Evolutionary conservation across 2,888 invertebrate genomes (phyloP).

Genomic region (Axea sp.): DNA sequence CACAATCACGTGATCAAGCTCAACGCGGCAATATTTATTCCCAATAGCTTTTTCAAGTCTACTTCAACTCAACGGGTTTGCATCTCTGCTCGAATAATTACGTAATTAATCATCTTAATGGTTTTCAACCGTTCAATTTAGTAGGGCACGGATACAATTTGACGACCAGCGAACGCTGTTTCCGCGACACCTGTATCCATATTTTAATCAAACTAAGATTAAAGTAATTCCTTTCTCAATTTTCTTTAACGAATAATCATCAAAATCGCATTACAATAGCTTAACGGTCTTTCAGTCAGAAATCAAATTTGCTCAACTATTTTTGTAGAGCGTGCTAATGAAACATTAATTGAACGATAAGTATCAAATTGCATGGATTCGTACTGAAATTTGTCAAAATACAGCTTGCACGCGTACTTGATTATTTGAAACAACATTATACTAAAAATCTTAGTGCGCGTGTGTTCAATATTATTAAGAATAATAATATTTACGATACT

Average conservation of each 20-base stretch:
- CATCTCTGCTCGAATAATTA: slow-evolving; percentile 51
- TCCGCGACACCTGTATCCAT: slow-evolving; percentile 50
- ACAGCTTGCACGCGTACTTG: too few relatives aligned
- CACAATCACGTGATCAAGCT: slow-evolving; percentile 13
- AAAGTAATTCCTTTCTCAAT: slow-evolving; percentile 32
- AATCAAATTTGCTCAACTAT: too few relatives aligned
- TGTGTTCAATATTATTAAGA: too few relatives aligned
- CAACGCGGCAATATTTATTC: slow-evolving; percentile 43
- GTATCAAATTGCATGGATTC: too few relatives aligned
- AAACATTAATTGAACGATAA: too few relatives aligned
- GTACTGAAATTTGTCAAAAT: too few relatives aligned
- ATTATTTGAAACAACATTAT: too few relatives aligned
- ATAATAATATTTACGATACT: too few relatives aligned
- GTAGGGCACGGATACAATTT: slow-evolving; percentile 38
- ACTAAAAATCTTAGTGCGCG: too few relatives aligned
- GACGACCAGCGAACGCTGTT: slow-evolving; percentile 18
- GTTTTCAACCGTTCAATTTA: slow-evolving; percentile 47
- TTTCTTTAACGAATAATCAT: slow-evolving; percentile 44
- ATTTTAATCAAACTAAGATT: slow-evolving; percentile 51
- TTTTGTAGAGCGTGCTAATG: too few relatives aligned
- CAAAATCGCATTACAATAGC: background rate
- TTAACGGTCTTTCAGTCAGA: background rate
- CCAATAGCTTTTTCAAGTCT: slow-evolving; percentile 38
- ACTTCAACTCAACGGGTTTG: slow-evolving; percentile 39
- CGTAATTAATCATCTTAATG: slow-evolving; percentile 59